Evolutionary conservation across 2,888 invertebrate species (phyloP), one percentile per base, ranked within the genome.

Genomic region (Pycnomerus fuliginosus): DNA sequence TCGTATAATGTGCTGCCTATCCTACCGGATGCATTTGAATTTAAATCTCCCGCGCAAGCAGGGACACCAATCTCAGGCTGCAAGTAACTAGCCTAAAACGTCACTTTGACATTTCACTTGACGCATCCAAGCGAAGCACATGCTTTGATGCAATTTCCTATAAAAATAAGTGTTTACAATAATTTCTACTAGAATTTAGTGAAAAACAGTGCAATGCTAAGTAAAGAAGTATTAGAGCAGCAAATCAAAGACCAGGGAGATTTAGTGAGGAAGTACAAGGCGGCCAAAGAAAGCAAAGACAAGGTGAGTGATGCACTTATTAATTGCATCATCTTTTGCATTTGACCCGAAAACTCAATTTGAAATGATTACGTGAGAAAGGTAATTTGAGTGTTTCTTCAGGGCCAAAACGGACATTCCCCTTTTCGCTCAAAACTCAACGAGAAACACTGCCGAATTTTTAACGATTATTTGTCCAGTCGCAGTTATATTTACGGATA

Each of bases 261-360:
- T 69, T 70, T 87, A 56, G 88, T 92, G 34, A 79, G 90, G 63
- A 85, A 85, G 74, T 74, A 91, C 50, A 92, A 92, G 75, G 77
- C 84, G 53, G 82, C 84, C 16, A 89, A 90, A 73, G 88, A 87
- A 71, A 80, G 83, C 35, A 82, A 79, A 68, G 84, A 84, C 56
- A 83, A 84, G 86, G 90, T 90, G 61, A 58, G 54, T 20, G 10
- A n/a, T 8, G 20, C 20, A 2, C 16, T 1, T 8, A 40, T 5
- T 5, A 16, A 36, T 52, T 51, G 36, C 49, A 48, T 50, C 51
- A 52, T 59, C 11, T 10, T 11, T 16, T 22, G 11, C 8, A 5
- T 10, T 16, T 22, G n/a, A 30, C 17, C 12, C 7, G 12, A 12
- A 35, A 33, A 33, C 22, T 14, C 14, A 13, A 28, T 28, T 28